Percentiles rank a stretch among this genome's conserved stretches.
Evolutionary conservation across 2,888 invertebrate genomes (phyloP).

Genomic region (Alloplasta piceator): DNA sequence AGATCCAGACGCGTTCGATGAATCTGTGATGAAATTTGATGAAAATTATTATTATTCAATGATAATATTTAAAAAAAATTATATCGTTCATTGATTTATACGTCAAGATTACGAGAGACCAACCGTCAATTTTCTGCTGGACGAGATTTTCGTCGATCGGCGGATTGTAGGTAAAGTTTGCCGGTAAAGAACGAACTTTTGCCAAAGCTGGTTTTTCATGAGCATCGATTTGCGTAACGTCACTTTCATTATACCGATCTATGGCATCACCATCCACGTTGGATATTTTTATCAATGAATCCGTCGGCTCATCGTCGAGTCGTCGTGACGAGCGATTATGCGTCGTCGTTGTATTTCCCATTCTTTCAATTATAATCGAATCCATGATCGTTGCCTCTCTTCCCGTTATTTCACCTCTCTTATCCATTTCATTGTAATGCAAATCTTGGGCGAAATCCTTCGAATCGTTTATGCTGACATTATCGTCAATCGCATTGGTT

Average conservation of each 20-base stretch:
- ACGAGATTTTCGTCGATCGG: constrained; percentile 83
- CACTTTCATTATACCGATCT: constrained; percentile 19
- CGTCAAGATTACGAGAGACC: not conserved
- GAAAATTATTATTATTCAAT: not conserved
- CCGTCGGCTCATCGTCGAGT: constrained; percentile 56
- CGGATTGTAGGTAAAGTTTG: constrained; percentile 93
- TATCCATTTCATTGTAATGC: constrained; percentile 24
- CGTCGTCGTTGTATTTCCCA: too few relatives aligned
- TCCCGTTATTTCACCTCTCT: not conserved
- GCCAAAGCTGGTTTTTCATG: constrained; percentile 76
- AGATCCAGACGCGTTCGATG: constrained; percentile 68
- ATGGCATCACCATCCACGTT: constrained; percentile 50
- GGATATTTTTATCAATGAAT: constrained; percentile 61
- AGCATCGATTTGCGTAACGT: constrained; percentile 57
- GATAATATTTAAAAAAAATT: not conserved
- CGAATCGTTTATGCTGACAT: not conserved
- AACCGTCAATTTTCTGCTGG: constrained; percentile 73
- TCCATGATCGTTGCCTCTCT: not conserved
- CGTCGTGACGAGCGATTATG: constrained; percentile 55
- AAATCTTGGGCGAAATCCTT: constrained; percentile 6
- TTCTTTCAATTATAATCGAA: constrained; percentile 6
- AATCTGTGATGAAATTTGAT: constrained; percentile 69
- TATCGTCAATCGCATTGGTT: not conserved
- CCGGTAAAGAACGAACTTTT: constrained; percentile 91
- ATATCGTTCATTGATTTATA: not conserved